A percentile compares a stretch with the other conserved stretches of the same genome.
Conservation (phyloP, 2,113 vertebrate genomes). For the Promerops cafer region DNA sequence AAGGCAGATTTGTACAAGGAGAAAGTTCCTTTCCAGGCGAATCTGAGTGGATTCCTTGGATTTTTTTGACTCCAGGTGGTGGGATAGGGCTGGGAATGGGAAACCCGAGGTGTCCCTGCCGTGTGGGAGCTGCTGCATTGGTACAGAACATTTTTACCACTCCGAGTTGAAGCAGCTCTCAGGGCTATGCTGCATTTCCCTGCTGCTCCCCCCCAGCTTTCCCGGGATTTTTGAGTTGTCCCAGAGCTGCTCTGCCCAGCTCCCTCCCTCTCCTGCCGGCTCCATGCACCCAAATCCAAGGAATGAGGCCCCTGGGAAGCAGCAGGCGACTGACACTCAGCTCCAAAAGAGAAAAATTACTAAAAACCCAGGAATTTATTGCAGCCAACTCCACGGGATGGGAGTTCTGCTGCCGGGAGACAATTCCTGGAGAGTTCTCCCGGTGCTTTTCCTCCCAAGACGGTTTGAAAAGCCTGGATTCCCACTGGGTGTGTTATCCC, state of each 20-base stretch:
- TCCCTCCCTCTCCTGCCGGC: neutral
- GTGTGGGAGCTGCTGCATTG: neutral
- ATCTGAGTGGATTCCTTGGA: neutral
- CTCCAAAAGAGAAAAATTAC: neutral
- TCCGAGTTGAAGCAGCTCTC: neutral
- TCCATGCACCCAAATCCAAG: fast-evolving
- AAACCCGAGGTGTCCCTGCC: neutral
- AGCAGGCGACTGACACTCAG: neutral
- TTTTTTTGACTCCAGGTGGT: neutral
- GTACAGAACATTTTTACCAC: neutral
- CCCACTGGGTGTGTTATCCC: neutral
- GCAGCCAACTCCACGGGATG: neutral
- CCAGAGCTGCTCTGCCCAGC: neutral
- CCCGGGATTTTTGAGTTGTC: neutral
- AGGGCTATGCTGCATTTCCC: neutral
- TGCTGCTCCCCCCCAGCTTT: neutral
- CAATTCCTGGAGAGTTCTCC: neutral
- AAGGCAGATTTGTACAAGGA: neutral
- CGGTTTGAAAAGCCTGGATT: neutral
- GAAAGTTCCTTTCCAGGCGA: neutral
- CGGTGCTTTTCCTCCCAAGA: neutral
- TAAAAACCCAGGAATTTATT: neutral
- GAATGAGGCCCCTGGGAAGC: neutral
- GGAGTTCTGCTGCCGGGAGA: neutral
- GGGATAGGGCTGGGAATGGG: neutral